phyloP scores from a whole-genome alignment of 2,888 invertebrate species.

The Pseudococcus jackbeardsleyi region DNA sequence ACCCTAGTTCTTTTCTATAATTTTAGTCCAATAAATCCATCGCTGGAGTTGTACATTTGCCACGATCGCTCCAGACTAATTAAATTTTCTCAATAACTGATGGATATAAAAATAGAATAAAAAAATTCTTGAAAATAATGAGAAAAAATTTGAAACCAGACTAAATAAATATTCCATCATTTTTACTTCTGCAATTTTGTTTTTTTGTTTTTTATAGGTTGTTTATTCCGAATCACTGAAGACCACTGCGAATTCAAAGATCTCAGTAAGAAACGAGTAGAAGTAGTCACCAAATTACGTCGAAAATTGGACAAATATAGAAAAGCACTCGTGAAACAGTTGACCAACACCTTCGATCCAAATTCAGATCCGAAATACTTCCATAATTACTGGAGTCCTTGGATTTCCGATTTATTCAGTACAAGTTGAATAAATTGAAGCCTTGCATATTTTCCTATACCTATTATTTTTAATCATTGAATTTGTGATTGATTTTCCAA shows the following conservation, averaged over 20 bases:
- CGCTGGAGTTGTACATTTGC: no score
- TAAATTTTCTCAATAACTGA: no score
- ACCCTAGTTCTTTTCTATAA: no score
- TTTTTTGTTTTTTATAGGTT: conserved; percentile 45
- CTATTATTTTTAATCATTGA: no score
- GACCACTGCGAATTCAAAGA: conserved; percentile 65
- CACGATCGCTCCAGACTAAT: no score
- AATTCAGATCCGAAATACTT: conserved; percentile 59
- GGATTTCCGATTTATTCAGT: conserved; percentile 66
- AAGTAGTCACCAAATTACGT: background rate
- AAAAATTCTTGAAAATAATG: background rate
- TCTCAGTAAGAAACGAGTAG: conserved; percentile 31
- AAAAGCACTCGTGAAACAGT: conserved; percentile 38
- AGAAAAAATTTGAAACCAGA: no score
- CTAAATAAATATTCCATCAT: no score
- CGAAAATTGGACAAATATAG: conserved; percentile 11
- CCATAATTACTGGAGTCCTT: conserved; percentile 63
- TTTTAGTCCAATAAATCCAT: no score
- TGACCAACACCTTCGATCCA: background rate
- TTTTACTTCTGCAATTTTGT: no score
- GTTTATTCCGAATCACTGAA: conserved; percentile 64
- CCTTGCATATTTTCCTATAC: no score
- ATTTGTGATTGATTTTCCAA: no score
- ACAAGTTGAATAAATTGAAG: background rate
- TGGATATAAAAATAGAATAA: no score